Evolutionary conservation across 2,113 vertebrate genomes (phyloP).

Genomic region (Sitta europaea): DNA sequence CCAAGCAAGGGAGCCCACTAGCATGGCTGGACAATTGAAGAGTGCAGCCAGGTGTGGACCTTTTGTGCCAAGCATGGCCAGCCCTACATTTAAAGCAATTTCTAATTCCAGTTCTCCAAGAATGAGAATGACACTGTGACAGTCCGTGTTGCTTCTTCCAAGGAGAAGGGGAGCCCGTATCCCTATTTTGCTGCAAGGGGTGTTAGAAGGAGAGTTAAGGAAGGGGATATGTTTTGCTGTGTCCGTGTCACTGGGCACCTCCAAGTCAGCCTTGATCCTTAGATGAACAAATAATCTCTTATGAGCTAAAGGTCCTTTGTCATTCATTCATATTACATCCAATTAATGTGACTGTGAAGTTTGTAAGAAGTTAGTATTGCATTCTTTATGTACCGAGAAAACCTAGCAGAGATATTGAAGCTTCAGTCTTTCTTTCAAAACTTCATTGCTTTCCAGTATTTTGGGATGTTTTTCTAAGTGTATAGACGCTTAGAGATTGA

Average conservation of each 20-base stretch:
- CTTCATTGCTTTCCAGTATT: not conserved
- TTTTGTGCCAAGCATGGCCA: not conserved
- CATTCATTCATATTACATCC: not conserved
- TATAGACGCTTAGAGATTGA: not conserved
- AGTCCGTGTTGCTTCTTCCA: not conserved
- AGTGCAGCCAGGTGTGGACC: not conserved
- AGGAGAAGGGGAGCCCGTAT: not conserved
- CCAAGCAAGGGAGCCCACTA: not conserved
- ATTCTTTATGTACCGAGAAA: not conserved
- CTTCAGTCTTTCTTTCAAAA: not conserved
- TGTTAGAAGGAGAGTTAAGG: not conserved
- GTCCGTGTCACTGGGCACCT: not conserved
- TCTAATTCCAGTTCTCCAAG: not conserved
- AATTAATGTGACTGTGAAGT: not conserved
- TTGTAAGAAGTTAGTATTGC: not conserved
- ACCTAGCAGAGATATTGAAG: not conserved
- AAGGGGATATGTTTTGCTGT: fast-evolving
- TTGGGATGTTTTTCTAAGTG: not conserved
- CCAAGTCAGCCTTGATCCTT: not conserved
- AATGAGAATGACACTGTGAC: not conserved
- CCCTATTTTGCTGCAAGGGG: fast-evolving
- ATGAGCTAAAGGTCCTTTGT: not conserved
- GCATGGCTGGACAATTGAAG: fast-evolving
- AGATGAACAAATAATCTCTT: not conserved
- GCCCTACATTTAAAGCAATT: not conserved